Evolutionary conservation across 2,888 invertebrate species (phyloP).

Genomic region (Lathronympha strigana): DNA sequence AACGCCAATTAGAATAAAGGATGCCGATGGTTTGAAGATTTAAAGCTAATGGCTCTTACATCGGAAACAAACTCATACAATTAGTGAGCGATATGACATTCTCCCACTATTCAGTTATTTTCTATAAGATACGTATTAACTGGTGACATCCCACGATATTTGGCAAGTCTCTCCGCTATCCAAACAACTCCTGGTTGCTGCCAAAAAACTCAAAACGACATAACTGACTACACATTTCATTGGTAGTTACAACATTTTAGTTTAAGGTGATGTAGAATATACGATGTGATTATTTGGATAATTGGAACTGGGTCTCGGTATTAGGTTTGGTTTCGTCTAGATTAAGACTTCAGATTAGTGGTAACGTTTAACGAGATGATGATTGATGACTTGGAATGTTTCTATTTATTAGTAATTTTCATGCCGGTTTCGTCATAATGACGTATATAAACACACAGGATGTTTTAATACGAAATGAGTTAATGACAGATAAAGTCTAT

Average conservation of each 20-base stretch:
- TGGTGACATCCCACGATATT: constrained; percentile 24
- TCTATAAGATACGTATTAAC: constrained; percentile 25
- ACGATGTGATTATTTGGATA: constrained; percentile 13
- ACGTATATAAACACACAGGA: no score
- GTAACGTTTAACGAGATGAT: background rate
- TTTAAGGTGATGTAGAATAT: background rate
- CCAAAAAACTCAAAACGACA: constrained; percentile 12
- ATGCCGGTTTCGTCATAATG: no score
- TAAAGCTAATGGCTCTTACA: background rate
- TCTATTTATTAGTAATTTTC: background rate
- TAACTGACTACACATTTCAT: background rate
- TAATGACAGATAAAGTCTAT: no score
- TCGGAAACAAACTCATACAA: background rate
- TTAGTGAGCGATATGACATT: background rate
- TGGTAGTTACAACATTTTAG: background rate
- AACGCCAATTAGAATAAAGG: no score
- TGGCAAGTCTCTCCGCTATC: constrained; percentile 23
- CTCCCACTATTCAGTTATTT: constrained; percentile 4
- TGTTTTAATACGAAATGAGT: no score
- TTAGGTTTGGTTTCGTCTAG: constrained; percentile 13
- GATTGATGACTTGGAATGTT: background rate
- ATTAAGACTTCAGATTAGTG: background rate
- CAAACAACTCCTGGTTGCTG: background rate
- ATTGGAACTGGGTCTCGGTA: constrained; percentile 24
- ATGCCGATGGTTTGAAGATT: no score